Conservation (phyloP, 2,888 invertebrate species). For the Embidobia sp. region DNA sequence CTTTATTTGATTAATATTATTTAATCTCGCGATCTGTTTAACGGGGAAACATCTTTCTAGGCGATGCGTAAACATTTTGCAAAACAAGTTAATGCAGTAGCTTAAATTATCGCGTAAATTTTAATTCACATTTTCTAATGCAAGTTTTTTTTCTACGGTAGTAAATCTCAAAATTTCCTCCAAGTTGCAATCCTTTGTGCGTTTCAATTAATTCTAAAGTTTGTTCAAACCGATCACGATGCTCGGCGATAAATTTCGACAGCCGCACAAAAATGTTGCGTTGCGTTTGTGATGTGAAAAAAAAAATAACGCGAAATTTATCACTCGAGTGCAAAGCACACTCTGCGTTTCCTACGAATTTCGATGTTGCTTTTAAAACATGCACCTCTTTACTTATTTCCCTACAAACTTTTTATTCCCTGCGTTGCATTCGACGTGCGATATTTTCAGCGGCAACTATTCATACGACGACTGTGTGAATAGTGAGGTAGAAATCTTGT, state of each 20-base stretch:
- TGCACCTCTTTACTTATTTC: conserved; percentile 50
- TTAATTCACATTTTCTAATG: no score
- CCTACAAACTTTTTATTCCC: conserved; percentile 41
- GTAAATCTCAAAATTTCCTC: no score
- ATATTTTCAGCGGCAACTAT: conserved; percentile 55
- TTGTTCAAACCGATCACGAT: background rate
- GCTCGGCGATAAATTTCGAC: conserved; percentile 17
- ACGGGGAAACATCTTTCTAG: no score
- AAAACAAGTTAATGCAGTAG: no score
- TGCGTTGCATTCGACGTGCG: conserved; percentile 52
- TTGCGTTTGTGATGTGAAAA: conserved; percentile 3
- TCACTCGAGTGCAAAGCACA: conserved; percentile 28
- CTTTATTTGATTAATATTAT: no score
- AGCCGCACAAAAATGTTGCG: conserved; percentile 6
- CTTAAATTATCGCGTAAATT: no score
- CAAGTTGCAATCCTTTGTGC: no score
- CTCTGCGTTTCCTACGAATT: conserved; percentile 31
- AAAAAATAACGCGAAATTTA: conserved; percentile 32
- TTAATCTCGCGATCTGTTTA: no score
- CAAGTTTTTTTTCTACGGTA: no score
- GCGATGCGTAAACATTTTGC: no score
- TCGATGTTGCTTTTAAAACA: conserved; percentile 50
- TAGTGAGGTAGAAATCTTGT: conserved; percentile 58
- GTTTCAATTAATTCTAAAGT: no score
- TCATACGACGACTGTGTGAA: conserved; percentile 53